Evolutionary conservation across 2,797 vertebrate species (phyloP).

Genomic region (Orestias chungarensis): DNA sequence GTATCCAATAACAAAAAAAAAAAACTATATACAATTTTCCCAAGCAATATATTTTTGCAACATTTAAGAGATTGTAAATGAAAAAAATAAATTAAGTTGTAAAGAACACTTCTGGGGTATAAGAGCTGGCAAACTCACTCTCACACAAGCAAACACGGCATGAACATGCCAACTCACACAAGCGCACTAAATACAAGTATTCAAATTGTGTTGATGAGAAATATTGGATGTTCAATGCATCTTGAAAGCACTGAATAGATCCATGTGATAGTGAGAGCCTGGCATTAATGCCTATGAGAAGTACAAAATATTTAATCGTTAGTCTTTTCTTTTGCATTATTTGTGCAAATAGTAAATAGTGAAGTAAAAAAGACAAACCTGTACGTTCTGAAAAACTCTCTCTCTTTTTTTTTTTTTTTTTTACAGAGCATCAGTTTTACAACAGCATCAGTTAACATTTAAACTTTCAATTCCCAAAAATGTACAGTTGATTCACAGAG

Average conservation of each 20-base stretch:
- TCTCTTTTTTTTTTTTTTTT: neutral
- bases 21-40: slow-evolving; percentile 73
- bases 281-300: slow-evolving; percentile 13
- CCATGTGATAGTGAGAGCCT: neutral
- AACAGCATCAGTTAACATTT: slow-evolving; percentile 23
- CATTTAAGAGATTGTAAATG: slow-evolving; percentile 76
- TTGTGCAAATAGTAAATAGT: slow-evolving; percentile 2
- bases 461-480: slow-evolving; percentile 8
- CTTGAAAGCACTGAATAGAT: slow-evolving; percentile 3
- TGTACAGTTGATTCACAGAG: slow-evolving; percentile 19
- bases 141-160: slow-evolving; percentile 10
- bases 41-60: slow-evolving; percentile 56
- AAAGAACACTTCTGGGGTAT: slow-evolving; percentile 64
- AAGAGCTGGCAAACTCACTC: slow-evolving; percentile 59
- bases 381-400: slow-evolving; percentile 15
- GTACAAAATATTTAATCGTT: neutral
- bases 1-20: slow-evolving; percentile 69
- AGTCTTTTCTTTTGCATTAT: slow-evolving; percentile 2
- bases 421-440: slow-evolving; percentile 16
- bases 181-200: slow-evolving; percentile 21
- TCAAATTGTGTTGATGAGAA: slow-evolving; percentile 39
- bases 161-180: slow-evolving; percentile 6
- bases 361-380: slow-evolving; percentile 23
- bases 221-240: slow-evolving; percentile 34
- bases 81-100: slow-evolving; percentile 81